Conservation (phyloP, 2,888 invertebrate genomes). For the Drosophila nr. fundita region DNA sequence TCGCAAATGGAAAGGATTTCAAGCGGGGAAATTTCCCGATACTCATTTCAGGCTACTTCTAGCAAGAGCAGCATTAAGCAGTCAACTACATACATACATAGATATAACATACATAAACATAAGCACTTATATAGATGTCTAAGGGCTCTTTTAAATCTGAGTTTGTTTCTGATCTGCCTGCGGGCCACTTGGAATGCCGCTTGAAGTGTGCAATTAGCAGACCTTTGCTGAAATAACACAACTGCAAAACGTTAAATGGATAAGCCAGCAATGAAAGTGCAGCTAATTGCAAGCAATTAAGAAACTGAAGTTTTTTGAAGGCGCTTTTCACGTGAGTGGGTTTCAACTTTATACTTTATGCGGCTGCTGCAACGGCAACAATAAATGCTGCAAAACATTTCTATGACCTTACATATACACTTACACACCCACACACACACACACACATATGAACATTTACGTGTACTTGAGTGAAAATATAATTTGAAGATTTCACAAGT, state of each 20-base stretch:
- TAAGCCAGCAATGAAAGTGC: conserved; percentile 55
- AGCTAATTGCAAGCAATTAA: conserved; percentile 75
- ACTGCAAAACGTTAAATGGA: conserved; percentile 50
- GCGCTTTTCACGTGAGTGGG: conserved; percentile 27
- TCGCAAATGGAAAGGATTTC: background rate
- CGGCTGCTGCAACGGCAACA: conserved; percentile 50
- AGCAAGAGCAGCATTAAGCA: conserved; percentile 10
- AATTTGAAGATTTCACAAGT: conserved; percentile 65
- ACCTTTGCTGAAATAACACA: conserved; percentile 36
- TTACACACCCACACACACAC: background rate
- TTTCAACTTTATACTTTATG: conserved; percentile 45
- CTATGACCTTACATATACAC: conserved; percentile 27
- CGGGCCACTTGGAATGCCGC: conserved; percentile 33
- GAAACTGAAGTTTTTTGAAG: conserved; percentile 54
- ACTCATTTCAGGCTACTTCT: conserved; percentile 2
- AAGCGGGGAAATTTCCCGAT: background rate
- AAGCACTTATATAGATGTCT: background rate
- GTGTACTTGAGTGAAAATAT: conserved; percentile 36
- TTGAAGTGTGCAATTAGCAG: conserved; percentile 71
- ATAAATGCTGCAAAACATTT: conserved; percentile 45
- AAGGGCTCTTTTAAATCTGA: conserved; percentile 22
- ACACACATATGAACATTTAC: background rate
- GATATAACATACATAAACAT: too few species aligned
- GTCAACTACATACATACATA: background rate
- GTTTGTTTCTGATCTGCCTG: conserved; percentile 26